Conservation (phyloP, 1,140 invertebrate species). For the Cepaea nemoralis region DNA sequence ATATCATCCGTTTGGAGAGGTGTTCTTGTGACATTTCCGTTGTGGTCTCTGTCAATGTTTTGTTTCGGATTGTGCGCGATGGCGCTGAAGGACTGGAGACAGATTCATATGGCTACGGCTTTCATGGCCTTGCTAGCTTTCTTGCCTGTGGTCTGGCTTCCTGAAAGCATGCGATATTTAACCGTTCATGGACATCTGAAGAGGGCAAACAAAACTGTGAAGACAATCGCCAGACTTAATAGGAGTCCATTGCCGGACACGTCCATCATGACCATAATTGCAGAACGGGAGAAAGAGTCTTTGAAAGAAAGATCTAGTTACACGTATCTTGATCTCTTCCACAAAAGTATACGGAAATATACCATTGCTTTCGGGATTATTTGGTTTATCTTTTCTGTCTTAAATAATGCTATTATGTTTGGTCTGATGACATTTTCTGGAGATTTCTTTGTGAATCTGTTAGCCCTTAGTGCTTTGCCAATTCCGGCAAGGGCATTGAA, state of each 20-base stretch:
- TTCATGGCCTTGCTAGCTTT: neutral
- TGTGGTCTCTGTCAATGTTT: neutral
- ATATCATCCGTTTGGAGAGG: neutral
- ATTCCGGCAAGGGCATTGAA: neutral
- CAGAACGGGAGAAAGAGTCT: neutral
- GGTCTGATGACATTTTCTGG: neutral
- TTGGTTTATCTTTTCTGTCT: neutral
- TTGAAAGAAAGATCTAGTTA: neutral
- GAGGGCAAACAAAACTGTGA: neutral
- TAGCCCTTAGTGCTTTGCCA: neutral
- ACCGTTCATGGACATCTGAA: neutral
- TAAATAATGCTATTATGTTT: neutral
- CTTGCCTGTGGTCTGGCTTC: conserved; percentile 11
- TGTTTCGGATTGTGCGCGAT: neutral
- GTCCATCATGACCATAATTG: neutral
- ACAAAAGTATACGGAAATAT: neutral
- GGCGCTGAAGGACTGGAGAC: neutral
- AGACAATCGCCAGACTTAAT: neutral
- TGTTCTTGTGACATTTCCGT: neutral
- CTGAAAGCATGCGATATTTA: neutral
- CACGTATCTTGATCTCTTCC: neutral
- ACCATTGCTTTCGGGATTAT: neutral
- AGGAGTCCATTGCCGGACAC: neutral
- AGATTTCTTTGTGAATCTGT: conserved; percentile 6
- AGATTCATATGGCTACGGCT: neutral